These are phyloP conservation scores for Peromyscus californicus DNA, from an alignment of 2,113 vertebrate species.

Conservation along the genomic window DNA sequence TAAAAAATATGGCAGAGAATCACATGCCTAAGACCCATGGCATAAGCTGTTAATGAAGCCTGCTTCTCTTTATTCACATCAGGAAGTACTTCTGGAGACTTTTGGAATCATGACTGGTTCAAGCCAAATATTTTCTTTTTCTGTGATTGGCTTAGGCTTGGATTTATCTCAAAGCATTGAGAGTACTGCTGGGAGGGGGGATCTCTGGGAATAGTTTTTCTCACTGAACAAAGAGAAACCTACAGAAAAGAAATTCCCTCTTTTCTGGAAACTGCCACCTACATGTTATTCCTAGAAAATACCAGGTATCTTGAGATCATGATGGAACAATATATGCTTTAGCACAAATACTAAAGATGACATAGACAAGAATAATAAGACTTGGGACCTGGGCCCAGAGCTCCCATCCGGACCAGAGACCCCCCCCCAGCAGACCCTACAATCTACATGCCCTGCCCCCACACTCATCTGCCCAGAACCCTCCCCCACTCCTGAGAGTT, in stretches of 20 bases:
- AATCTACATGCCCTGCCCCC: too few relatives aligned
- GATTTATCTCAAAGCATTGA: neutral
- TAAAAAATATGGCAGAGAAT: neutral
- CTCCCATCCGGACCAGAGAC: too few relatives aligned
- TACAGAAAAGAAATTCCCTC: neutral
- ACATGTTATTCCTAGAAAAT: neutral
- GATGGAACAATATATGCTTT: neutral
- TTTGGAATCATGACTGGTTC: neutral
- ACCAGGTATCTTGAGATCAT: neutral
- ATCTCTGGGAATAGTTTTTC: neutral
- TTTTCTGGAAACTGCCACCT: neutral
- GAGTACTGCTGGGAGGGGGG: too few relatives aligned
- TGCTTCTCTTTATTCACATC: neutral
- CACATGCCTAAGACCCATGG: neutral
- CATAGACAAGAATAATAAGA: neutral
- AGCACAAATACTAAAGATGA: neutral
- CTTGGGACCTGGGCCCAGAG: too few relatives aligned
- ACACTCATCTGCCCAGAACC: too few relatives aligned
- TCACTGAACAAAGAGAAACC: neutral
- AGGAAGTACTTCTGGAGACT: neutral
- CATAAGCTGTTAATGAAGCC: neutral
- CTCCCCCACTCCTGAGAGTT: too few relatives aligned
- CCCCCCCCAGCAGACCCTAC: too few relatives aligned
- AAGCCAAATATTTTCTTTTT: slow-evolving; percentile 3
- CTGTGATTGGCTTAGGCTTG: neutral